These are phyloP conservation scores for Sarcophaga bullata DNA, from an alignment of 1,140 invertebrate species.

Conservation along the genomic window DNA sequence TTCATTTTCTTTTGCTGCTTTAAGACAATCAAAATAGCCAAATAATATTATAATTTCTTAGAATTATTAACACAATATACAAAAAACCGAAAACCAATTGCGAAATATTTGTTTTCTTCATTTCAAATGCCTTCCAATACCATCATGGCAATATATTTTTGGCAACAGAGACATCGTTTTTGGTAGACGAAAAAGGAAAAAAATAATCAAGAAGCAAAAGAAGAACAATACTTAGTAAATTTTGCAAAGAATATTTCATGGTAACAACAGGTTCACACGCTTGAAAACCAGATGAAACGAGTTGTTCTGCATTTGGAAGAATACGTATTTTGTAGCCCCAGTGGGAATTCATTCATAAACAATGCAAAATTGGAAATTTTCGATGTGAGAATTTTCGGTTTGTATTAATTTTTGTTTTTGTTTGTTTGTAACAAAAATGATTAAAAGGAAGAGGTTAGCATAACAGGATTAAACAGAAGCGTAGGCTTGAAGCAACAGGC, in stretches of 20 bases:
- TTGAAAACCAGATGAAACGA: not conserved
- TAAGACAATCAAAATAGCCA: conserved; percentile 9
- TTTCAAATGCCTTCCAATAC: not conserved
- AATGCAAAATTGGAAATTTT: conserved; percentile 21
- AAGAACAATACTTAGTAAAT: not conserved
- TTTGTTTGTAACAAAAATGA: not conserved
- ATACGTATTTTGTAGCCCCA: not conserved
- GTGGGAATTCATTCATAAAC: conserved; percentile 37
- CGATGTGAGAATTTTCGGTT: conserved; percentile 4
- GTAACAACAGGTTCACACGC: conserved; percentile 36
- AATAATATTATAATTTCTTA: conserved; percentile 5
- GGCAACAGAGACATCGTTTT: not conserved
- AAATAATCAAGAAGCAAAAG: not conserved
- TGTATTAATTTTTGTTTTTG: not conserved
- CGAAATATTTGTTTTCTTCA: not conserved
- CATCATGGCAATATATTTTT: not conserved
- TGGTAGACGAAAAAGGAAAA: not conserved
- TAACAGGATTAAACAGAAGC: conserved; percentile 22
- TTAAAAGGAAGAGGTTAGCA: conserved; percentile 27
- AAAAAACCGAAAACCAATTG: not conserved
- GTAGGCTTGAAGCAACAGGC: too few relatives aligned
- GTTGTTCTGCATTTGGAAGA: not conserved
- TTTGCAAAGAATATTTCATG: conserved; percentile 15
- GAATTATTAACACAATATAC: not conserved
- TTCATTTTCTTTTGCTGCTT: not conserved